These are phyloP conservation scores for Emydocephalus ijimae DNA, from an alignment of 2,113 vertebrate genomes.

Conservation along the genomic window DNA sequence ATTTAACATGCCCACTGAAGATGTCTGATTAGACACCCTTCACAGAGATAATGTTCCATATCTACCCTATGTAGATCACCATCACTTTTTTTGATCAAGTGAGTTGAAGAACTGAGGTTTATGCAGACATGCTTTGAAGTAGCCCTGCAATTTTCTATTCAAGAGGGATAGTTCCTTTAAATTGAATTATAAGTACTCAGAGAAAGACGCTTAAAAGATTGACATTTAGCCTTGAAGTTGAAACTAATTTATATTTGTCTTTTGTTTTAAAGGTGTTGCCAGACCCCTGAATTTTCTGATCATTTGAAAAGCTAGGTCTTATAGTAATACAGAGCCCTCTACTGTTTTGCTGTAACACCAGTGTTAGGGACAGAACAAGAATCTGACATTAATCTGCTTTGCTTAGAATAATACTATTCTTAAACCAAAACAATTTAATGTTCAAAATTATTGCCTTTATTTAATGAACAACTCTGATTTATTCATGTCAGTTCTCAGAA, in stretches of 20 bases:
- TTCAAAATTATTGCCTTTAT: slow-evolving; percentile 13
- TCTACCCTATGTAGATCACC: not conserved
- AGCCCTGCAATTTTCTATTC: not conserved
- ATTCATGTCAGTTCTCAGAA: slow-evolving; percentile 11
- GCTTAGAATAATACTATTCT: slow-evolving; percentile 50
- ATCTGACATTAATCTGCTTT: slow-evolving; percentile 48
- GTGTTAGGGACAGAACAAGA: not conserved
- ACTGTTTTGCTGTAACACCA: slow-evolving; percentile 18
- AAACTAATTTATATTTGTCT: not conserved
- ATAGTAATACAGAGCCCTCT: slow-evolving; percentile 53
- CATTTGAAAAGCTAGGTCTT: accelerated
- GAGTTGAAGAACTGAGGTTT: not conserved
- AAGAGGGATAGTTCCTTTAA: not conserved
- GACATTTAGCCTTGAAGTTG: not conserved
- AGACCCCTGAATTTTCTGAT: not conserved
- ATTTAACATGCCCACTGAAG: not conserved
- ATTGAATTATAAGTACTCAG: not conserved
- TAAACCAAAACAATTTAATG: not conserved
- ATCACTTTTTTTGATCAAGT: not conserved
- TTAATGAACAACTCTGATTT: slow-evolving; percentile 9
- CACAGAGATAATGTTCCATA: not conserved
- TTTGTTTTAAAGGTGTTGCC: not conserved
- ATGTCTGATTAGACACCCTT: not conserved
- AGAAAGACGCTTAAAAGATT: not conserved
- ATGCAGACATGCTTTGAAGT: not conserved